These are phyloP conservation scores for Idaea straminata DNA, from an alignment of 2,888 invertebrate species.

Conservation along the genomic window DNA sequence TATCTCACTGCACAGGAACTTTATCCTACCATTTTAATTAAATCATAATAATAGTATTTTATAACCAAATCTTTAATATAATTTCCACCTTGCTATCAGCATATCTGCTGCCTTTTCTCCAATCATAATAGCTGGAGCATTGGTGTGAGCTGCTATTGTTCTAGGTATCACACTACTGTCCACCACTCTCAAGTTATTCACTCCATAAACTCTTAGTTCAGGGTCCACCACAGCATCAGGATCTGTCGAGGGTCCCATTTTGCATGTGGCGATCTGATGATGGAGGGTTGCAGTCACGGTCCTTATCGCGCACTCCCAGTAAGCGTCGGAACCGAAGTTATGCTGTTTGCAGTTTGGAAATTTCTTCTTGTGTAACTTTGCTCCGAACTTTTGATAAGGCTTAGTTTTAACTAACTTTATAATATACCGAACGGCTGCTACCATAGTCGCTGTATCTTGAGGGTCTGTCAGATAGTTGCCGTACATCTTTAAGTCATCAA, in stretches of 20 bases:
- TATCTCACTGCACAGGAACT: neutral
- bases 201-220: slow-evolving; percentile 81
- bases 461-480: slow-evolving; percentile 85
- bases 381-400: slow-evolving; percentile 82
- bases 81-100: slow-evolving; percentile 76
- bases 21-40: too few relatives aligned
- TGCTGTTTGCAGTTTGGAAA: slow-evolving; percentile 78
- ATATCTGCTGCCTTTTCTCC: slow-evolving; percentile 86
- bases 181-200: slow-evolving; percentile 82
- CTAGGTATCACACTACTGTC: slow-evolving; percentile 86
- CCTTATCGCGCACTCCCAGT: slow-evolving; percentile 84
- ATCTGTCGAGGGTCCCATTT: slow-evolving; percentile 83
- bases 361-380: slow-evolving; percentile 74
- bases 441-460: slow-evolving; percentile 79
- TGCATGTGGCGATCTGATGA: slow-evolving; percentile 85
- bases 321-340: slow-evolving; percentile 79
- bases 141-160: slow-evolving; percentile 83
- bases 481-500: slow-evolving; percentile 83
- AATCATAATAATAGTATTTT: too few relatives aligned
- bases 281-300: slow-evolving; percentile 82
- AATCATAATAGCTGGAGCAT: slow-evolving; percentile 85
- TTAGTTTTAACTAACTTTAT: slow-evolving; percentile 77
- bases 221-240: slow-evolving; percentile 82
- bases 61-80: slow-evolving; percentile 24
- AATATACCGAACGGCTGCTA: slow-evolving; percentile 80